These are phyloP conservation scores for Clusia tigrina DNA, from an alignment of 2,888 invertebrate species.

Conservation along the genomic window DNA sequence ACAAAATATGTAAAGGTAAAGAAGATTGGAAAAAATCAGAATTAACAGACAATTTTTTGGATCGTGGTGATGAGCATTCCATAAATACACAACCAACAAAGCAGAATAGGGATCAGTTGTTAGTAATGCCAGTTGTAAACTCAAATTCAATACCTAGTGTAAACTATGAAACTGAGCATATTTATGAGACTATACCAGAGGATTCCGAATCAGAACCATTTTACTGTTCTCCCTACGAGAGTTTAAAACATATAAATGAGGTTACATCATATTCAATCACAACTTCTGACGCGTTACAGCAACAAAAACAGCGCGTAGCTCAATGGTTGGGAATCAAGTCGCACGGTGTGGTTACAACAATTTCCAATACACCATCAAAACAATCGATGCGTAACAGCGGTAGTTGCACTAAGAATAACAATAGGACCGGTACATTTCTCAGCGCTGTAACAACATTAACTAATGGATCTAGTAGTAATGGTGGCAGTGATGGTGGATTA, in stretches of 20 bases:
- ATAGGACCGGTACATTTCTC: constrained; percentile 43
- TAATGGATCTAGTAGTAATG: constrained; percentile 51
- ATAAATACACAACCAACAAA: background rate
- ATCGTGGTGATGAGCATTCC: no score
- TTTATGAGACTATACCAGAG: constrained; percentile 74
- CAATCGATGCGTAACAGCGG: constrained; percentile 22
- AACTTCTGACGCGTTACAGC: constrained; percentile 41
- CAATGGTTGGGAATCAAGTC: constrained; percentile 58
- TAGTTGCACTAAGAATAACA: constrained; percentile 3
- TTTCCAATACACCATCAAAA: constrained; percentile 37
- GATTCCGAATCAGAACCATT: constrained; percentile 70
- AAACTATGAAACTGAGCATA: constrained; percentile 69
- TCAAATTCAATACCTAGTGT: background rate
- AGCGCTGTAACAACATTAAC: constrained; percentile 48
- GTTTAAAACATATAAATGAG: constrained; percentile 48
- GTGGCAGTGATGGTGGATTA: constrained; percentile 35
- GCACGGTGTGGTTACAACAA: constrained; percentile 27
- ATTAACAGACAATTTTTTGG: no score
- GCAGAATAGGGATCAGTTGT: background rate
- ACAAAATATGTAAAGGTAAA: background rate
- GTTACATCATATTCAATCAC: constrained; percentile 45
- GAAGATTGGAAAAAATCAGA: no score
- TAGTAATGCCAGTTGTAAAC: background rate
- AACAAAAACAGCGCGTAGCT: constrained; percentile 56
- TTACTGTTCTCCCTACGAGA: constrained; percentile 72